phyloP scores from a whole-genome alignment of 1,140 invertebrate genomes.

The Calephelis nemesis region DNA sequence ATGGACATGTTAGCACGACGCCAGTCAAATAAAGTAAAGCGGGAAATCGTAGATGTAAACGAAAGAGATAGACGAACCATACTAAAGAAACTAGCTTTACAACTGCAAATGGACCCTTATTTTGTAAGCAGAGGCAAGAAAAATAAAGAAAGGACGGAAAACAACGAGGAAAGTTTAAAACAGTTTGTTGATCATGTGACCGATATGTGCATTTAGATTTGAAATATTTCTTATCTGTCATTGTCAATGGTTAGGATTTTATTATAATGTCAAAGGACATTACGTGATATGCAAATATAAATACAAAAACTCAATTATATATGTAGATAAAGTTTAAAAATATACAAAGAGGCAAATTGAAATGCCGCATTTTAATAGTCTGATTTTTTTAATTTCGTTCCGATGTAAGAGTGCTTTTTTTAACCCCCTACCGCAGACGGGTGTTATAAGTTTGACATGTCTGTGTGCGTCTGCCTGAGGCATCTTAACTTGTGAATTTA shows the following conservation, averaged over 20 bases:
- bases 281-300: neutral
- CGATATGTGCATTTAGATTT: neutral
- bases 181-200: constrained; percentile 2
- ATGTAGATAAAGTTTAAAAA: neutral
- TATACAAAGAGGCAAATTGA: neutral
- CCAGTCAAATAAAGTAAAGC: constrained; percentile 46
- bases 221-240: too few relatives aligned
- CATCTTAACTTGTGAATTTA: too few relatives aligned
- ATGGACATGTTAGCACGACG: constrained; percentile 50
- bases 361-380: neutral
- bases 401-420: too few relatives aligned
- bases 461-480: too few relatives aligned
- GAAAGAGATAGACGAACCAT: constrained; percentile 63
- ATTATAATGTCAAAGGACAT: too few relatives aligned
- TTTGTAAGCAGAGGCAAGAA: constrained; percentile 72
- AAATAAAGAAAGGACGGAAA: constrained; percentile 22
- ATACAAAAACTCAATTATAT: neutral
- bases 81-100: constrained; percentile 63
- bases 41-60: constrained; percentile 46
- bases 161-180: constrained; percentile 7
- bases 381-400: neutral
- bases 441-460: too few relatives aligned
- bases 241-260: too few relatives aligned
- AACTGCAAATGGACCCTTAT: constrained; percentile 68
- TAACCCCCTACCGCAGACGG: too few relatives aligned